phyloP scores from a whole-genome alignment of 2,888 invertebrate genomes.

The Caenorhabditis sinica region DNA sequence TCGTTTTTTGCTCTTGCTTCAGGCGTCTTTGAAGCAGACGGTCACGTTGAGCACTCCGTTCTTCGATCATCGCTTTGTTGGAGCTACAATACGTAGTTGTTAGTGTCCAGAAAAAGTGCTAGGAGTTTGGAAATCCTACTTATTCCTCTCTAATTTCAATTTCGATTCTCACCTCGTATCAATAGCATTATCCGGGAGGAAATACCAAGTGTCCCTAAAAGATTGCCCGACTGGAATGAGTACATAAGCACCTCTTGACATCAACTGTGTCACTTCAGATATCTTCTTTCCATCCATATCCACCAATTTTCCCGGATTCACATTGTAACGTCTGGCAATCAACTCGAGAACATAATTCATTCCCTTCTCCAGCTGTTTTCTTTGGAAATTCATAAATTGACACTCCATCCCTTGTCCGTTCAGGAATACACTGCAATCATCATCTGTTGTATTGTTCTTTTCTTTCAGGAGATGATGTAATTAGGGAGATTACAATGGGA shows the following conservation, averaged over 20 bases:
- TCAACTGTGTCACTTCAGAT: conserved; percentile 74
- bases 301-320: conserved; percentile 77
- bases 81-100: conserved; percentile 59
- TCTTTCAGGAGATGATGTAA: conserved; percentile 60
- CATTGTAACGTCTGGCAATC: conserved; percentile 75
- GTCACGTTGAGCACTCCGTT: conserved; percentile 78
- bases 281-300: conserved; percentile 79
- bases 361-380: conserved; percentile 79
- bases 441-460: conserved; percentile 31
- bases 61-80: conserved; percentile 70
- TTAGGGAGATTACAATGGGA: neutral
- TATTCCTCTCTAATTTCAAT: neutral
- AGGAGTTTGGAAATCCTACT: neutral
- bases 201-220: conserved; percentile 81
- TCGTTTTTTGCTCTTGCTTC: conserved; percentile 57
- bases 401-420: conserved; percentile 81
- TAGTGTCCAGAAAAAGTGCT: neutral
- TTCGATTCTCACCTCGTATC: conserved; percentile 75
- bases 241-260: conserved; percentile 80
- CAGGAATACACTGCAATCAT: conserved; percentile 75
- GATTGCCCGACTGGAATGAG: conserved; percentile 79
- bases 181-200: conserved; percentile 81
- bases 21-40: conserved; percentile 70
- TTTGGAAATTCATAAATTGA: conserved; percentile 77
- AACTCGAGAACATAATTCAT: conserved; percentile 78